phyloP scores from a whole-genome alignment of 23 tunicate genomes.

The Diplosoma virens region DNA sequence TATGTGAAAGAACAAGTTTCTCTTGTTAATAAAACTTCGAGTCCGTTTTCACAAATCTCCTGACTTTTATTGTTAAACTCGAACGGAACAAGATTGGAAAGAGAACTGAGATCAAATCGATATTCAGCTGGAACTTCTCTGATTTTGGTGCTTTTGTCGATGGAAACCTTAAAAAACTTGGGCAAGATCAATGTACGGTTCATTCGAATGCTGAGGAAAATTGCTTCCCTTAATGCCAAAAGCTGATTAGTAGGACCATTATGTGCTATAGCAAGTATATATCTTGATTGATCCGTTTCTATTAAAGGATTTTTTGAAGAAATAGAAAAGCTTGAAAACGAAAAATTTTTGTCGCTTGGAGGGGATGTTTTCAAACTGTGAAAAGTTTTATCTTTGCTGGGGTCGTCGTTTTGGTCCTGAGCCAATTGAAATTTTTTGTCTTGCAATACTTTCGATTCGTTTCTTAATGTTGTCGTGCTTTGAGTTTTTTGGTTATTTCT shows the following conservation, averaged over 20 bases:
- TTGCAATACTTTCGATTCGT: too few species aligned
- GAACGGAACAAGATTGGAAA: conserved; percentile 11
- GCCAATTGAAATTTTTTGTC: too few species aligned
- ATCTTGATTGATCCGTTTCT: neutral
- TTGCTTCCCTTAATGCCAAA: conserved; percentile 31
- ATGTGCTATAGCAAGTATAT: conserved; percentile 17
- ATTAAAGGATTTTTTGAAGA: conserved; percentile 17
- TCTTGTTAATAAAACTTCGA: neutral
- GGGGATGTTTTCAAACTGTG: too few species aligned
- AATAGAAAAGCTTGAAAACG: too few species aligned
- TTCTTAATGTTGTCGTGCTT: too few species aligned
- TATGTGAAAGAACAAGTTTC: neutral
- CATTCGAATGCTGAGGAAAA: conserved; percentile 32
- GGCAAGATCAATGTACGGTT: conserved; percentile 42
- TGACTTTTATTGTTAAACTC: neutral
- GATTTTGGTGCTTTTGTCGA: neutral
- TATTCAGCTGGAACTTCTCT: conserved; percentile 20
- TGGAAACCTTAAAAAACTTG: conserved; percentile 22
- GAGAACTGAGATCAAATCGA: conserved; percentile 18
- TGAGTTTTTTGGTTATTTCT: too few species aligned
- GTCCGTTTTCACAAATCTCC: neutral
- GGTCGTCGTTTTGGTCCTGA: too few species aligned
- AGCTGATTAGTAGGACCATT: conserved; percentile 49
- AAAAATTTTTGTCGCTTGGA: too few species aligned
- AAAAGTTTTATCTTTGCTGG: too few species aligned